These are phyloP conservation scores for Trichacis sp. DNA, from an alignment of 2,888 invertebrate species.

Conservation along the genomic window DNA sequence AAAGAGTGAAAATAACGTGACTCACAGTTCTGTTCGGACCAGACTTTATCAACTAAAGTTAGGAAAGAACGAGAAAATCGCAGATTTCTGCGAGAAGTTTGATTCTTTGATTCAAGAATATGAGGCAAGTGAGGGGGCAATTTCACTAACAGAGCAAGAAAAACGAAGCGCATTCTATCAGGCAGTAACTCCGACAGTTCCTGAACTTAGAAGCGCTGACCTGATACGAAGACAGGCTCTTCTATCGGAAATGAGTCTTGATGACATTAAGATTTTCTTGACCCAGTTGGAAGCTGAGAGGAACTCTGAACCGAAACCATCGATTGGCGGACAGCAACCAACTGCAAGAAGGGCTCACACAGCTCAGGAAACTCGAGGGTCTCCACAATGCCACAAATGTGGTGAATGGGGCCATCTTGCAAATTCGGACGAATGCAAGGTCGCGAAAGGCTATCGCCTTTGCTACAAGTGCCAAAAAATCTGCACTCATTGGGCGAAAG, in stretches of 20 bases:
- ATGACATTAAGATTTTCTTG: background rate
- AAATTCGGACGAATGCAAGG: too few relatives aligned
- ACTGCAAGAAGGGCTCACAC: too few relatives aligned
- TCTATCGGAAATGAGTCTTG: slow-evolving; percentile 13
- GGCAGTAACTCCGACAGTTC: slow-evolving; percentile 19
- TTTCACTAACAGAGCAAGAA: slow-evolving; percentile 34
- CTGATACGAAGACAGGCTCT: slow-evolving; percentile 22
- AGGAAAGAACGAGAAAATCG: slow-evolving; percentile 29
- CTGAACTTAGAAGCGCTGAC: slow-evolving; percentile 31
- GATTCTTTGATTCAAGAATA: slow-evolving; percentile 37
- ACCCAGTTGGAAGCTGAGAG: background rate
- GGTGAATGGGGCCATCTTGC: too few relatives aligned
- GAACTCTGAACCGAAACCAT: background rate
- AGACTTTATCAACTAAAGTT: slow-evolving; percentile 32
- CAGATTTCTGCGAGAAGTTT: slow-evolving; percentile 34
- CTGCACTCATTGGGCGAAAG: too few relatives aligned
- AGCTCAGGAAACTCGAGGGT: too few relatives aligned
- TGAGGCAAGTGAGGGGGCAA: slow-evolving; percentile 24
- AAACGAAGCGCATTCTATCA: slow-evolving; percentile 36
- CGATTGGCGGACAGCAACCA: too few relatives aligned
- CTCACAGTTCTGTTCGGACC: slow-evolving; percentile 30
- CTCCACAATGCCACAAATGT: too few relatives aligned
- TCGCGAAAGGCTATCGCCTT: too few relatives aligned
- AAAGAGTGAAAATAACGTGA: slow-evolving; percentile 31
- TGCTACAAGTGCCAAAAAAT: too few relatives aligned